Percentiles rank a stretch among this genome's conserved stretches.
These are phyloP conservation scores for Pteromalus puparum DNA, from an alignment of 1,140 invertebrate species.

Conservation along the genomic window DNA sequence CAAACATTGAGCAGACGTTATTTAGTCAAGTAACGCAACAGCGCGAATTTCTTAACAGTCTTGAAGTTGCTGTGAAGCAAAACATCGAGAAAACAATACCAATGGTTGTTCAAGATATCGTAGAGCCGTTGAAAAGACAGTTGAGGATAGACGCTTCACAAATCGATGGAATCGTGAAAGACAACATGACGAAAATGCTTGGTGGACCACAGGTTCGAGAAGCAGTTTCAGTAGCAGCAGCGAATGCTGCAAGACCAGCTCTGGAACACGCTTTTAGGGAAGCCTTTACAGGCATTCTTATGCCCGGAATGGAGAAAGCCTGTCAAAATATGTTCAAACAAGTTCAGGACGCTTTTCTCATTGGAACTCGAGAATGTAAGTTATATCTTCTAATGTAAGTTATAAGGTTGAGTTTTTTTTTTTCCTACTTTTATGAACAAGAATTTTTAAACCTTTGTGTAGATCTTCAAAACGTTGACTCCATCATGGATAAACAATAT, in stretches of 20 bases:
- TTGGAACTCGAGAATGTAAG: constrained; percentile 93
- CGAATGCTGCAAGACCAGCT: constrained; percentile 79
- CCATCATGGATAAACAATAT: constrained; percentile 65
- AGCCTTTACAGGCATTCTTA: constrained; percentile 82
- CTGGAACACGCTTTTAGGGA: constrained; percentile 85
- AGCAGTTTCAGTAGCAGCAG: constrained; percentile 81
- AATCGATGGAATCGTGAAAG: constrained; percentile 86
- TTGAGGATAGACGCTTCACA: constrained; percentile 83
- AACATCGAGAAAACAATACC: constrained; percentile 82
- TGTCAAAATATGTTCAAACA: constrained; percentile 91
- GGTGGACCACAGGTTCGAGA: constrained; percentile 86
- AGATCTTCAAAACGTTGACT: constrained; percentile 70
- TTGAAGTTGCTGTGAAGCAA: constrained; percentile 81
- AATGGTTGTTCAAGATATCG: constrained; percentile 76
- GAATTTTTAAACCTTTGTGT: background rate
- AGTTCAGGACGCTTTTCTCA: constrained; percentile 89
- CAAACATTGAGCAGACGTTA: constrained; percentile 72
- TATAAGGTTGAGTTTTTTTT: too few species aligned
- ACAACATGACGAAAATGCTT: constrained; percentile 87
- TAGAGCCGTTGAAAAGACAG: constrained; percentile 85
- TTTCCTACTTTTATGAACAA: background rate
- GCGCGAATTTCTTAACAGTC: constrained; percentile 74
- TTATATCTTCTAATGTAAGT: constrained; percentile 28
- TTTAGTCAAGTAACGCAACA: constrained; percentile 73
- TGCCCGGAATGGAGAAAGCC: constrained; percentile 90